A percentile compares a stretch with the other conserved stretches of the same genome.
Conservation (phyloP, 2,797 vertebrate species). For the Enteromius argenteus region DNA sequence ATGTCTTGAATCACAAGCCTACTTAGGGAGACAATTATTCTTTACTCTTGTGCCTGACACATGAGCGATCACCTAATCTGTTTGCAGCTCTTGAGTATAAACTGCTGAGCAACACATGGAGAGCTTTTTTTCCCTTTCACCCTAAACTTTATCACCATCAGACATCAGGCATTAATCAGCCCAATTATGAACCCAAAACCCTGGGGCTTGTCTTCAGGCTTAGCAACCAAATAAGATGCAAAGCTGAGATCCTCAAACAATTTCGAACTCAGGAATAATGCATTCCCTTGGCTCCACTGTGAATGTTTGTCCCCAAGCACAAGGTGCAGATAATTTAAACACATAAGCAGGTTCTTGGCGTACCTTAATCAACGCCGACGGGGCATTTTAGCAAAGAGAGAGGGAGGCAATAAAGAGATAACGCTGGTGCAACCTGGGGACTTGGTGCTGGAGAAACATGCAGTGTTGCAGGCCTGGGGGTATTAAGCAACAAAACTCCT, state of each 20-base stretch:
- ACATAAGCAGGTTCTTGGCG: conserved; percentile 83
- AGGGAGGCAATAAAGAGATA: conserved; percentile 79
- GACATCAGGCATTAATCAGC: conserved; percentile 80
- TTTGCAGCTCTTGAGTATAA: conserved; percentile 61
- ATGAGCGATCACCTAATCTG: conserved; percentile 49
- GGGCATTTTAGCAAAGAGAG: conserved; percentile 76
- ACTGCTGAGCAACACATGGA: conserved; percentile 54
- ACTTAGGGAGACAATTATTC: conserved; percentile 42
- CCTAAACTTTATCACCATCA: conserved; percentile 73
- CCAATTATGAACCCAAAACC: conserved; percentile 78
- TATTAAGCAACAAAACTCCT: conserved; percentile 83
- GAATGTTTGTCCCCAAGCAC: conserved; percentile 78
- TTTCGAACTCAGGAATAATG: conserved; percentile 81
- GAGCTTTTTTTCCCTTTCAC: conserved; percentile 71
- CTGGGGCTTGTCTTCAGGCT: conserved; percentile 76
- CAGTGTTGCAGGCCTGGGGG: conserved; percentile 76
- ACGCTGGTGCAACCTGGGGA: conserved; percentile 79
- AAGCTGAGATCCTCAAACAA: conserved; percentile 84
- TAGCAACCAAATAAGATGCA: conserved; percentile 83
- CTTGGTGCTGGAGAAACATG: conserved; percentile 77
- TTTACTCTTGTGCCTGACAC: conserved; percentile 37
- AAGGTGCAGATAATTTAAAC: conserved; percentile 83
- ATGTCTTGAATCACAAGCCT: conserved; percentile 30
- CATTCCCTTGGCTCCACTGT: conserved; percentile 76
- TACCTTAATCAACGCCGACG: conserved; percentile 83